Evolutionary conservation across 2,888 invertebrate genomes (phyloP).

Genomic region (Macrosoma leucophasiata): DNA sequence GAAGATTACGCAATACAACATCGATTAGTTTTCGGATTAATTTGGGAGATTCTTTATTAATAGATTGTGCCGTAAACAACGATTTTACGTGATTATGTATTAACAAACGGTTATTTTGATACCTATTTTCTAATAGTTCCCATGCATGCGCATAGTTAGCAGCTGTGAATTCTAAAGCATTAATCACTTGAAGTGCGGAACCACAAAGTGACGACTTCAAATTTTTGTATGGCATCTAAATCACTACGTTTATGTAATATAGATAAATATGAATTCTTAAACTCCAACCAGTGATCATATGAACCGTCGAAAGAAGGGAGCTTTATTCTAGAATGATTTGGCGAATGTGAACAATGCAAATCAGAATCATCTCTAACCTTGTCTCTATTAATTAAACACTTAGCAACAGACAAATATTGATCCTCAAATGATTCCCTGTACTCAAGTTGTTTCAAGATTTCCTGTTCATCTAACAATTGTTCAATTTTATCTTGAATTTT

Average conservation of each 20-base stretch:
- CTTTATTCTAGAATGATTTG: conserved; percentile 7
- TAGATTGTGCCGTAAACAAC: conserved; percentile 4
- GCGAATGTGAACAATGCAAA: too few species aligned
- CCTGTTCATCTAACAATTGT: too few species aligned
- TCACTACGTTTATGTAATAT: conserved; percentile 19
- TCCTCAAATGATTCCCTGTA: conserved; percentile 6
- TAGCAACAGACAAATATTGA: conserved; percentile 5
- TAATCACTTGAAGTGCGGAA: conserved; percentile 14
- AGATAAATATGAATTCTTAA: conserved; percentile 15
- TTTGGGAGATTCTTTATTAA: conserved; percentile 9
- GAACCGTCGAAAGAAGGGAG: conserved; percentile 6
- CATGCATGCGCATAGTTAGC: conserved; percentile 13
- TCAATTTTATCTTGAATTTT: too few species aligned
- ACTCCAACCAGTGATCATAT: conserved; percentile 17
- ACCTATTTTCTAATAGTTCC: conserved; percentile 12
- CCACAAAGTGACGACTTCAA: conserved; percentile 9
- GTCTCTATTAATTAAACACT: conserved; percentile 1
- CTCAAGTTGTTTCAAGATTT: too few species aligned
- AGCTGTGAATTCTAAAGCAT: conserved; percentile 14
- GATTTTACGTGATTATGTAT: conserved; percentile 14
- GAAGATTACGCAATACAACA: conserved; percentile 12
- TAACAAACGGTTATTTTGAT: conserved; percentile 10
- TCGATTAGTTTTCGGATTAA: conserved; percentile 11
- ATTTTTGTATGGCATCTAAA: conserved; percentile 17
- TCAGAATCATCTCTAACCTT: too few species aligned